Percentiles rank a stretch among this genome's conserved stretches.
Conservation (phyloP, 2,888 invertebrate species). For the Synanthedon formicaeformis region DNA sequence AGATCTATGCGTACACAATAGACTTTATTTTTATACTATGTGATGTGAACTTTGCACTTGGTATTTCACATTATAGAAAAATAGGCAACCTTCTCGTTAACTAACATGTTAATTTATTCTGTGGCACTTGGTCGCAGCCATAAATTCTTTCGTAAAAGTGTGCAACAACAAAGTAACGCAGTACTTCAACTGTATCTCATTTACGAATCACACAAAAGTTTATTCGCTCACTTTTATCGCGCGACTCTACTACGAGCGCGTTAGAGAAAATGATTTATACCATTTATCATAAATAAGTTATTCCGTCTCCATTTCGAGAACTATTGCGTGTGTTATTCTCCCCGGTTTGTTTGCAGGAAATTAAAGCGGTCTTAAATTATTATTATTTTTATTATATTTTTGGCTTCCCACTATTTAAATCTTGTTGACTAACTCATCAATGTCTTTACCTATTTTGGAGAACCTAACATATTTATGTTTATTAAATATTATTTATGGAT, state of each 20-base stretch:
- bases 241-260: slow-evolving; percentile 34
- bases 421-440: no score
- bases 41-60: no score
- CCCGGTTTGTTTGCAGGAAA: not conserved
- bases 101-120: no score
- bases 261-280: slow-evolving; percentile 66
- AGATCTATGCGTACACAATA: no score
- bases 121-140: slow-evolving; percentile 8
- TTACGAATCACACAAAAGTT: slow-evolving; percentile 62
- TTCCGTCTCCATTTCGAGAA: slow-evolving; percentile 49
- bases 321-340: slow-evolving; percentile 21
- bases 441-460: no score
- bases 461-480: no score
- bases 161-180: not conserved
- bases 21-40: no score
- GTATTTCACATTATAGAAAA: no score
- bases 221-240: slow-evolving; percentile 64
- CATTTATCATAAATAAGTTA: slow-evolving; percentile 68
- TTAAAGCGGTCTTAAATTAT: not conserved
- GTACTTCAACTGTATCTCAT: slow-evolving; percentile 34
- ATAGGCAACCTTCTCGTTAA: no score
- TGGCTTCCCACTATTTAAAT: no score
- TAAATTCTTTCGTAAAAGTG: slow-evolving; percentile 10
- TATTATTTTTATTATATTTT: no score
- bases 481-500: no score